A percentile compares a stretch with the other conserved stretches of the same genome.
Conservation (phyloP, 2,113 vertebrate genomes). For the Pipa parva region DNA sequence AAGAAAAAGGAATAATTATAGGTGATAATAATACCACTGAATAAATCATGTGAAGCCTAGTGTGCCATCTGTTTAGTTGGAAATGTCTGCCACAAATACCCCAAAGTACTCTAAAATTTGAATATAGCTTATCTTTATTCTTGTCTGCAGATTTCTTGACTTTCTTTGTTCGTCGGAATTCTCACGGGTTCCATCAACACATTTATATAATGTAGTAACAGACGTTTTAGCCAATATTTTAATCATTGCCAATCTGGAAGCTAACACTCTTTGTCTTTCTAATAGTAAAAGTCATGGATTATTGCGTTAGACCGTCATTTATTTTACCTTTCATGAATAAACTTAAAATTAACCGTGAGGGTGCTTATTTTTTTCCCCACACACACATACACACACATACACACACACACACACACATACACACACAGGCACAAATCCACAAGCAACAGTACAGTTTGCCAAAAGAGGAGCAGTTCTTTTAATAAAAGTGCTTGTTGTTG, state of each 20-base stretch:
- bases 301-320: conserved; percentile 12
- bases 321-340: conserved; percentile 16
- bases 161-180: conserved; percentile 23
- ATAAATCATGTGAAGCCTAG: conserved; percentile 18
- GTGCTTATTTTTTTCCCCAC: neutral
- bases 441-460: neutral
- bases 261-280: conserved; percentile 22
- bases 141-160: conserved; percentile 26
- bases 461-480: neutral
- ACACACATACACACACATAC: neutral
- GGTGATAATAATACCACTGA: neutral
- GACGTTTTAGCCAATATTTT: conserved; percentile 33
- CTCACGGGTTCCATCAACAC: conserved; percentile 36
- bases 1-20: conserved; percentile 3
- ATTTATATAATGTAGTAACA: conserved; percentile 35
- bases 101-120: conserved; percentile 20
- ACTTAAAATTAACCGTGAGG: neutral
- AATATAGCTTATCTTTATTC: conserved; percentile 39
- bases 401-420: too few species aligned
- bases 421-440: neutral
- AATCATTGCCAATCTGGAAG: conserved; percentile 31
- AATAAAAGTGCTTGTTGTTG: conserved; percentile 4
- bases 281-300: conserved; percentile 6
- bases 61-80: conserved; percentile 30
- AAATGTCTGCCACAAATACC: conserved; percentile 28